phyloP scores from a whole-genome alignment of 2,888 invertebrate species.

The Atethmia centrago region DNA sequence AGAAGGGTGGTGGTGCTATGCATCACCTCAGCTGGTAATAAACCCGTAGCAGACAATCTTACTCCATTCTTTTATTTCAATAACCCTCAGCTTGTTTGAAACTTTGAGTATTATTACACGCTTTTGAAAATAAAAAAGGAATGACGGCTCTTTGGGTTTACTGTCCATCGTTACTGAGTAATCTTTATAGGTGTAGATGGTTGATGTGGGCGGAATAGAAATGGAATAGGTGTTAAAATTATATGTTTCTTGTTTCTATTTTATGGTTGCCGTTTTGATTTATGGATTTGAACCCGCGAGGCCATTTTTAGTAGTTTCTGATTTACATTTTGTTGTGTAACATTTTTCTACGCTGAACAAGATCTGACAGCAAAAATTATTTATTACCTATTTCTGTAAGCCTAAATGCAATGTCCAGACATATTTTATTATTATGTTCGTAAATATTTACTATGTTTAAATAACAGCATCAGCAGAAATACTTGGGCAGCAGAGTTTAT shows the following conservation, averaged over 20 bases:
- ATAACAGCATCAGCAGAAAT: not conserved
- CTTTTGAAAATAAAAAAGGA: conserved; percentile 75
- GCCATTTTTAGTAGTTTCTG: conserved; percentile 18
- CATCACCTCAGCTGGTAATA: conserved; percentile 79
- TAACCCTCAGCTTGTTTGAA: conserved; percentile 78
- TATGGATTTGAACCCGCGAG: conserved; percentile 39
- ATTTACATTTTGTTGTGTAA: conserved; percentile 37
- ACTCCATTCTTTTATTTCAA: conserved; percentile 83
- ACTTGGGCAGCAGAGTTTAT: not conserved
- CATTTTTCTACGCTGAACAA: conserved; percentile 34
- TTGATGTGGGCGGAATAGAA: conserved; percentile 52
- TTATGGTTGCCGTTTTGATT: conserved; percentile 50
- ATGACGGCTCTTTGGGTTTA: conserved; percentile 56
- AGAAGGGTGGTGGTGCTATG: conserved; percentile 75
- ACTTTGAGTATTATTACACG: conserved; percentile 80
- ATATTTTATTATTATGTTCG: conserved; percentile 4
- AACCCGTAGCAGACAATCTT: conserved; percentile 74
- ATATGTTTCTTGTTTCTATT: conserved; percentile 52
- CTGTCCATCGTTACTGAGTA: conserved; percentile 55
- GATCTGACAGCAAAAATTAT: conserved; percentile 33
- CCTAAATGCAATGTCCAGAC: not conserved
- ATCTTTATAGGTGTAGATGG: conserved; percentile 50
- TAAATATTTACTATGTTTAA: not conserved
- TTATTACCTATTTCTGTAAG: conserved; percentile 23
- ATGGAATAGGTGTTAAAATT: conserved; percentile 48